Evolutionary conservation across 2,888 invertebrate species (phyloP).

Genomic region (Acleris cristana): DNA sequence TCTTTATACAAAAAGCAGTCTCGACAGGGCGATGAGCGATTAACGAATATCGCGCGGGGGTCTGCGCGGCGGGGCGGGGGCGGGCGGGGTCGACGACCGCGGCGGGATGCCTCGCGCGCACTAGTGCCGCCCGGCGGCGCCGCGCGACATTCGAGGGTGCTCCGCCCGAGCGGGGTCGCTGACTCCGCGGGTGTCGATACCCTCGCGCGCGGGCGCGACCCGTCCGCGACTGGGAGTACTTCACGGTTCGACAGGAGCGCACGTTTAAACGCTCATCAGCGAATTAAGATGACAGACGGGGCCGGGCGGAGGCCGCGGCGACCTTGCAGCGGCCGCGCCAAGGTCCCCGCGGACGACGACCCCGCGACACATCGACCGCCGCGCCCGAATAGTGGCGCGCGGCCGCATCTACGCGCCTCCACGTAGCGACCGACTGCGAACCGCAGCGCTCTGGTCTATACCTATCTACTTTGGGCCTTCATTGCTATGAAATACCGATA

Average conservation of each 20-base stretch:
- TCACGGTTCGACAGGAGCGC: not conserved
- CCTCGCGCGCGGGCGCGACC: not conserved
- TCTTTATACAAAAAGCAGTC: conserved; percentile 22
- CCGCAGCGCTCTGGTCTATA: not conserved
- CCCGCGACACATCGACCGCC: conserved; percentile 46
- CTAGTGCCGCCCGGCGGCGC: conserved; percentile 5
- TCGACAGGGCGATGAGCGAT: conserved; percentile 26
- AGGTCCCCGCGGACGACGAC: conserved; percentile 61
- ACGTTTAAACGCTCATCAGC: conserved; percentile 9
- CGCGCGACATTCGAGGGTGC: conserved; percentile 27
- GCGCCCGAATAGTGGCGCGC: conserved; percentile 29
- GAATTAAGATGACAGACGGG: conserved; percentile 19
- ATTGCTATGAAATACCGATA: not conserved
- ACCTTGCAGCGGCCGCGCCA: conserved; percentile 64
- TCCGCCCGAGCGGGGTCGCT: conserved; percentile 21
- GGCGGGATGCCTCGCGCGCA: conserved; percentile 23
- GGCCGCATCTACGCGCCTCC: conserved; percentile 12
- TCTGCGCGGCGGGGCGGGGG: conserved; percentile 35
- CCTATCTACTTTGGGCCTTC: not conserved
- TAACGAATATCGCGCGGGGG: conserved; percentile 27
- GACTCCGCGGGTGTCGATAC: conserved; percentile 26
- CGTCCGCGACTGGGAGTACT: not conserved
- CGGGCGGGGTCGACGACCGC: conserved; percentile 41
- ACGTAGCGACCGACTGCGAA: conserved; percentile 16
- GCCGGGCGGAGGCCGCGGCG: conserved; percentile 42